A percentile compares a stretch with the other conserved stretches of the same genome.
These are phyloP conservation scores for Drosophila tani DNA, from an alignment of 1,140 invertebrate genomes.

Conservation along the genomic window DNA sequence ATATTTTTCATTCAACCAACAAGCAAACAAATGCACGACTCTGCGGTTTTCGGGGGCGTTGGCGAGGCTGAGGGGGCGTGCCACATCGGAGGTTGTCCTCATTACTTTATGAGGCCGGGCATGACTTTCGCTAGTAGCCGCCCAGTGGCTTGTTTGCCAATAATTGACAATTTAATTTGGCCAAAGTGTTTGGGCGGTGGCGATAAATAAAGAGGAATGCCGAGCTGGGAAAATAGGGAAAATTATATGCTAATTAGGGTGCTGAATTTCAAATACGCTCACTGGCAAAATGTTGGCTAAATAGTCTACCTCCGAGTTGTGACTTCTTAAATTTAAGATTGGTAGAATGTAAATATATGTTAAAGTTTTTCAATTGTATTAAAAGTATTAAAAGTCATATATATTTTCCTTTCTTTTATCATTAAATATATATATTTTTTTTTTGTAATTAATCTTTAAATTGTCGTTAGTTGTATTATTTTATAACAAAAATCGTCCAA, in stretches of 20 bases:
- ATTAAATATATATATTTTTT: not conserved
- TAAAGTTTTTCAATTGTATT: too few species aligned
- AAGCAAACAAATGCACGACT: constrained; percentile 53
- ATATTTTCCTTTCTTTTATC: too few species aligned
- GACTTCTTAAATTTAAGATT: too few species aligned
- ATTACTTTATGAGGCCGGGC: constrained; percentile 54
- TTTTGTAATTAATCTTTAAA: not conserved
- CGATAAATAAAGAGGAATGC: constrained; percentile 21
- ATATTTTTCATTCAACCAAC: constrained; percentile 55
- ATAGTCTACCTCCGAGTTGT: too few species aligned
- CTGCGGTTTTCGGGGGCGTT: constrained; percentile 49
- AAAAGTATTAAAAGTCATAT: too few species aligned
- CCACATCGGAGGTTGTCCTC: constrained; percentile 10
- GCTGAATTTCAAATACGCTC: constrained; percentile 42
- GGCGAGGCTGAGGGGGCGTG: constrained; percentile 3
- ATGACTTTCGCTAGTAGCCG: constrained; percentile 65
- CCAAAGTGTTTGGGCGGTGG: constrained; percentile 52
- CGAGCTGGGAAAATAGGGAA: not conserved
- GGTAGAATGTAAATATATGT: not conserved
- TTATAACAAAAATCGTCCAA: not conserved
- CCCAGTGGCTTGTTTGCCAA: constrained; percentile 65
- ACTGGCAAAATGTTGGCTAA: not conserved
- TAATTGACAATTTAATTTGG: constrained; percentile 83
- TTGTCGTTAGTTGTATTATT: not conserved
- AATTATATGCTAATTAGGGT: constrained; percentile 32